These are phyloP conservation scores for Coluber constrictor DNA, from an alignment of 2,797 vertebrate genomes.

Conservation along the genomic window DNA sequence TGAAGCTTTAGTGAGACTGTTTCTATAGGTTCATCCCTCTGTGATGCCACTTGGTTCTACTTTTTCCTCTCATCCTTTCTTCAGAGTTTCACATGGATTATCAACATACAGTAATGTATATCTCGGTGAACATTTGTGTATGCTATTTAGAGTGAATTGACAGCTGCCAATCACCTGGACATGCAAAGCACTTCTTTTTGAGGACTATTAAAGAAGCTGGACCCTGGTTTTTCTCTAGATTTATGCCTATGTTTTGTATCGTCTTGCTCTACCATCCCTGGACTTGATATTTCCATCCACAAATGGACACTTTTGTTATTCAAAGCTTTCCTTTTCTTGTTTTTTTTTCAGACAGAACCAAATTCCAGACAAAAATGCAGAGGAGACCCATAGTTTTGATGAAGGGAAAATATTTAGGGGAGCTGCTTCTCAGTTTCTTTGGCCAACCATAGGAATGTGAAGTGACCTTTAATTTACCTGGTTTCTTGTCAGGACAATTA, in stretches of 20 bases:
- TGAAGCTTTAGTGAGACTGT: not conserved
- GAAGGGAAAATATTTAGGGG: not conserved
- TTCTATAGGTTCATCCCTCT: not conserved
- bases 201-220: not conserved
- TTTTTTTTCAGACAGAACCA: not conserved
- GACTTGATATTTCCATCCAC: not conserved
- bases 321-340: not conserved
- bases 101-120: not conserved
- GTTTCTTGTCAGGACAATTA: not conserved
- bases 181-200: not conserved
- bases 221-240: not conserved
- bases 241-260: not conserved
- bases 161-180: not conserved
- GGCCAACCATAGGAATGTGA: not conserved
- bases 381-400: not conserved
- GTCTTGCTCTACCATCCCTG: not conserved
- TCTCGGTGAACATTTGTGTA: not conserved
- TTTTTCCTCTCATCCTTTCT: not conserved
- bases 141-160: not conserved
- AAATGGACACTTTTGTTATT: not conserved
- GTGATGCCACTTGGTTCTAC: not conserved
- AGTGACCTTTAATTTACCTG: constrained; percentile 13
- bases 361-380: not conserved
- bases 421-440: not conserved
- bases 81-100: not conserved